A percentile compares a stretch with the other conserved stretches of the same genome.
These are phyloP conservation scores for Parasteatoda lunata DNA, from an alignment of 2,888 invertebrate species.

Conservation along the genomic window DNA sequence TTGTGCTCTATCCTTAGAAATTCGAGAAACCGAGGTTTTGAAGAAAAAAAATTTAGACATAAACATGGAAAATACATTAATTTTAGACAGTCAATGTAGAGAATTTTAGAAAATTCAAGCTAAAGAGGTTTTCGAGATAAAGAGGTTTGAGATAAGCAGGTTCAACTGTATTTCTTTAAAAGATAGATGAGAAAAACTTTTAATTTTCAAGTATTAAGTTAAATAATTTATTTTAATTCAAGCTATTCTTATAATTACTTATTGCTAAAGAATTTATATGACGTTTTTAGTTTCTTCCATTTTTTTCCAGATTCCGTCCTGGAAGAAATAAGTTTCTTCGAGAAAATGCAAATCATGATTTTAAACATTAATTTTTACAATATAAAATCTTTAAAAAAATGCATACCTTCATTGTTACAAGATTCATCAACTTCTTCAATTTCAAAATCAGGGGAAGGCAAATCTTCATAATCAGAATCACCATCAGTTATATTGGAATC, in stretches of 20 bases:
- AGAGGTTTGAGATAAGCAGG: too few species aligned
- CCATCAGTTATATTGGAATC: slow-evolving; percentile 67
- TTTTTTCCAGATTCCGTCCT: not conserved
- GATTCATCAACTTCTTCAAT: slow-evolving; percentile 52
- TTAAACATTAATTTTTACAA: not conserved
- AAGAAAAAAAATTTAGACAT: too few species aligned
- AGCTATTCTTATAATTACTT: not conserved
- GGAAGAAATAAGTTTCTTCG: not conserved
- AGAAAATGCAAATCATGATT: not conserved
- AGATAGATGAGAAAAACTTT: not conserved
- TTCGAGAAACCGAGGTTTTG: too few species aligned
- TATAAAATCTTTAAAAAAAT: not conserved
- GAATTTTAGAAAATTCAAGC: too few species aligned
- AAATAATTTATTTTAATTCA: not conserved
- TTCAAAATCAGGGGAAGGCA: slow-evolving; percentile 54
- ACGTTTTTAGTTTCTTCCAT: not conserved
- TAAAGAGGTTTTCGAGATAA: too few species aligned
- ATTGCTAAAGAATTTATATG: not conserved
- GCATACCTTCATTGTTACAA: slow-evolving; percentile 25
- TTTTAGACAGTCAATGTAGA: too few species aligned
- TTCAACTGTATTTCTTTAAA: too few species aligned
- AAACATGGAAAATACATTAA: too few species aligned
- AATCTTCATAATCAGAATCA: slow-evolving; percentile 69
- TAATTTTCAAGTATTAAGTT: not conserved
- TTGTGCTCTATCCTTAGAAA: too few species aligned